phyloP scores from a whole-genome alignment of 2,113 vertebrate species.

The Carassius gibelio region DNA sequence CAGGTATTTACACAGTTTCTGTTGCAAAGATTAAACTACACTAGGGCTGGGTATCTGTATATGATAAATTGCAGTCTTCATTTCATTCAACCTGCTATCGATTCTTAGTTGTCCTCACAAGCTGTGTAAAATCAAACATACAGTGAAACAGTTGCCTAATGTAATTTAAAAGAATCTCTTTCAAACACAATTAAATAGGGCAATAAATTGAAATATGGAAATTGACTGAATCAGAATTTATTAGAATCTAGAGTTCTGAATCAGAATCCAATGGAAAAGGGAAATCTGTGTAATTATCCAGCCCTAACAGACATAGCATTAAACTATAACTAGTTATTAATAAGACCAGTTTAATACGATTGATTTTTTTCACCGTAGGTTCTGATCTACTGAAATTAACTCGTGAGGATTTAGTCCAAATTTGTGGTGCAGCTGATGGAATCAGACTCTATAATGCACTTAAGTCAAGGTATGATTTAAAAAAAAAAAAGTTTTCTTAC shows the following conservation, averaged over 20 bases:
- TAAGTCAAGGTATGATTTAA: constrained; percentile 82
- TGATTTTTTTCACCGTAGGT: constrained; percentile 70
- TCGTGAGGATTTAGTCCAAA: constrained; percentile 96
- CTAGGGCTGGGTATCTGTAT: neutral
- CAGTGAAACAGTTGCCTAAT: neutral
- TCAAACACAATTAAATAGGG: neutral
- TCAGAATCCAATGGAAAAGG: neutral
- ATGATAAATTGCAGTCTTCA: neutral
- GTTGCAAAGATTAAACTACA: neutral
- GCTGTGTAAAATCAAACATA: neutral
- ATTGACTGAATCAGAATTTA: neutral
- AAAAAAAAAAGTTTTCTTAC: constrained; percentile 68
- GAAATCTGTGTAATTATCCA: neutral
- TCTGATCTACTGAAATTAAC: constrained; percentile 96
- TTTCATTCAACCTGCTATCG: neutral
- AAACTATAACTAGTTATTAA: no score
- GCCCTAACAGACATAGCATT: neutral
- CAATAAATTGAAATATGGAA: neutral
- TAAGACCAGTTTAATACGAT: constrained; percentile 12
- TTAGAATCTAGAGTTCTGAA: neutral
- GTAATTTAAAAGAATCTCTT: neutral
- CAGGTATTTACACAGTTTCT: constrained; percentile 74
- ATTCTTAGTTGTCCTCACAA: neutral
- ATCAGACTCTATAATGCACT: constrained; percentile 95
- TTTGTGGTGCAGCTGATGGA: constrained; percentile 95